Evolutionary conservation across 2,797 vertebrate species (phyloP).

Genomic region (Cephalopachus bancanus): DNA sequence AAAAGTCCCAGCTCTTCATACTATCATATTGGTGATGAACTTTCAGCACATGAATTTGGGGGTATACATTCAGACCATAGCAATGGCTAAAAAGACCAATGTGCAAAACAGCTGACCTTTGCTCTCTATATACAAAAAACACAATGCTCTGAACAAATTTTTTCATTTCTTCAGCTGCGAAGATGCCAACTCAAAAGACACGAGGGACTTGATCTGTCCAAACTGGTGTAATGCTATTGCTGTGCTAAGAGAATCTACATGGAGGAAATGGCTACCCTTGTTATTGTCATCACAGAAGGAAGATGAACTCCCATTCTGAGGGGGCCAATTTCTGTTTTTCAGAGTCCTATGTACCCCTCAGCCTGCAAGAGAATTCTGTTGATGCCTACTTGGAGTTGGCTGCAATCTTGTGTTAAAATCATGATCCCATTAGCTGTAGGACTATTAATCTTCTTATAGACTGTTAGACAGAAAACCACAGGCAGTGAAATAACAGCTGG

Average conservation of each 20-base stretch:
- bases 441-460: slow-evolving; percentile 85
- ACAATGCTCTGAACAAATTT: not conserved
- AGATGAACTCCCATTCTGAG: not conserved
- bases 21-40: not conserved
- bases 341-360: not conserved
- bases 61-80: not conserved
- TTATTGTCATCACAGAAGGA: not conserved
- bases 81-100: not conserved
- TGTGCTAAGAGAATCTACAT: not conserved
- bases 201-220: not conserved
- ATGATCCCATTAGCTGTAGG: slow-evolving; percentile 78
- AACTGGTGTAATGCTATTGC: not conserved
- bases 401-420: slow-evolving; percentile 70
- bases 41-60: not conserved
- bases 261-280: not conserved
- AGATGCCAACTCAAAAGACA: not conserved
- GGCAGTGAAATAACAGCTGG: slow-evolving; percentile 72
- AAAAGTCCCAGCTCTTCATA: not conserved
- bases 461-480: slow-evolving; percentile 84
- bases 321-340: not conserved
- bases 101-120: not conserved
- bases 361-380: not conserved
- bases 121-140: not conserved
- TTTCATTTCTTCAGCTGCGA: not conserved
- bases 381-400: slow-evolving; percentile 54